Evolutionary conservation across 2,888 invertebrate genomes (phyloP).

Genomic region (Deroplatys truncata): DNA sequence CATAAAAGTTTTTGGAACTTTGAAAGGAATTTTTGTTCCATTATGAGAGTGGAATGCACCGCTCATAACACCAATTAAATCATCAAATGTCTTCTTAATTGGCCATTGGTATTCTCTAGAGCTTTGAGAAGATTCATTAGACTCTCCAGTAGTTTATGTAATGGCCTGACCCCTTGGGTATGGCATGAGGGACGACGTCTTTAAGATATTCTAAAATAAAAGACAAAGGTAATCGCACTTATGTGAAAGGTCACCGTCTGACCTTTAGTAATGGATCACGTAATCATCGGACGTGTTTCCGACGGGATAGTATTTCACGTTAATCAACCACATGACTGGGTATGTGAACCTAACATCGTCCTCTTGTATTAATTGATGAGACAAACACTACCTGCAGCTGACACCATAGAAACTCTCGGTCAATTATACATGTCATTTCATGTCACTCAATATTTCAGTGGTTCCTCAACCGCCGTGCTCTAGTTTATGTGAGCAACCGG

Average conservation of each 20-base stretch:
- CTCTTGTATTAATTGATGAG: not conserved
- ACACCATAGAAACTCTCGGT: not conserved
- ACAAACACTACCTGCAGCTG: not conserved
- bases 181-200: not conserved
- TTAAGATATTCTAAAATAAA: not conserved
- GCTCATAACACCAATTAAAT: not conserved
- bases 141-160: not conserved
- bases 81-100: not conserved
- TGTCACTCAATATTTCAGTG: too few relatives aligned
- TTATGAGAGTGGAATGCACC: not conserved
- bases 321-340: not conserved
- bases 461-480: too few relatives aligned
- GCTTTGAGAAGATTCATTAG: not conserved
- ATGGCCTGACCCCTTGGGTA: not conserved
- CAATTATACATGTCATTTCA: not conserved
- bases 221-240: not conserved
- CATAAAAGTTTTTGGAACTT: too few relatives aligned
- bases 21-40: too few relatives aligned
- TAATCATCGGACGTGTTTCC: not conserved
- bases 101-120: not conserved
- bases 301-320: not conserved
- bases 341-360: too few relatives aligned
- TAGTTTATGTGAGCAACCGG: too few relatives aligned
- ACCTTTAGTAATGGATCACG: not conserved
- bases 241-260: not conserved